Evolutionary conservation across 2,888 invertebrate genomes (phyloP), one percentile per base, ranked within the genome.

Genomic region (Chalcosyrphus nemorum): DNA sequence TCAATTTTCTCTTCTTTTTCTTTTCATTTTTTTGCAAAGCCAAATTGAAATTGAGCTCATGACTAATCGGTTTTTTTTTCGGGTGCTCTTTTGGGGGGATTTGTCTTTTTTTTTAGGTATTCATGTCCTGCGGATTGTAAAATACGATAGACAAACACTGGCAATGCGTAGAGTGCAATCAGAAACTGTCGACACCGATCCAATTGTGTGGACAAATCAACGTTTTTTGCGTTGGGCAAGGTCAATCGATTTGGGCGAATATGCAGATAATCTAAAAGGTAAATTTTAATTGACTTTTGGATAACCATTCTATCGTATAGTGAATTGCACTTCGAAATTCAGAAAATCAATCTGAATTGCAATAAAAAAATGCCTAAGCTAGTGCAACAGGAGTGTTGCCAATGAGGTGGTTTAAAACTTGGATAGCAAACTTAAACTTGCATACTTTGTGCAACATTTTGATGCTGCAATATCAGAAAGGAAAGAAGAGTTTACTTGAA

Each of bases 121-220:
- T 86, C 97, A 98, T 92, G 93, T 98, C 87, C 93, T 98, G 87
- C 94, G 97, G 87, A 96, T 97, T 92, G 95, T 98, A 92, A 97
- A 97, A 89, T 98, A 97, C 90, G 98, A 98, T 91, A 93, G 97
- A 90, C 97, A 97, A 93, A 96, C 97, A 56, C 92, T 98, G 87
- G 96, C 96, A 41, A 96, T 98, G 88, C 93, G 98, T 87, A 94
- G 98, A 87, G 95, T 96, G 89, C 96, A 97, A 90, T 96, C 97
- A 90, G 97, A 98, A 90, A 95, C 95, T 87, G 94, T 95, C 77
- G 96, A 97, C 90, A 95, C 95, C 4, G 98, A 98, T 92, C 97
- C 98, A 59, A 93, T 98, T 87, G 97, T 98, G 65, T 98, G 98
- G 98, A 98, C 97, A 88, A 98, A 98, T 93, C 96, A 97, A 90